Conservation (phyloP, 2,797 vertebrate genomes). For the Allobates femoralis region DNA sequence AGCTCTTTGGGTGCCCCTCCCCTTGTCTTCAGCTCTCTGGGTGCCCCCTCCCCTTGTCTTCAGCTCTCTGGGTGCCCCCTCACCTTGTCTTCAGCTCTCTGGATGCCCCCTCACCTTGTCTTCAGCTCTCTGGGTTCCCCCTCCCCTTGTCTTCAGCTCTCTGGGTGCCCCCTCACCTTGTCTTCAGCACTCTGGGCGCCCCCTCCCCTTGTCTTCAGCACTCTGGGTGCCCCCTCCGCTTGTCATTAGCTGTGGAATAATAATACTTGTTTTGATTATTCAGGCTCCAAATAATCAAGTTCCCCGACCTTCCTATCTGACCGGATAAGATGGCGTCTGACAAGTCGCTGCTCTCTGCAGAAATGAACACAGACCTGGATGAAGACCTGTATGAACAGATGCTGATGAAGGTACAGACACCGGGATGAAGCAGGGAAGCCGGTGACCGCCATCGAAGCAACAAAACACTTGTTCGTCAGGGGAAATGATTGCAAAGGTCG, state of each 20-base stretch:
- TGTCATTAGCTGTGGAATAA: too few species aligned
- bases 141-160: fast-evolving
- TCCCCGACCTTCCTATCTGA: background rate
- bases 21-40: too few species aligned
- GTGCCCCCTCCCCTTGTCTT: background rate
- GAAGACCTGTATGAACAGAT: slow-evolving; percentile 65
- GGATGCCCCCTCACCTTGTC: background rate
- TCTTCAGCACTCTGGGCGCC: too few species aligned
- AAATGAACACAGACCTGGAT: slow-evolving; percentile 56
- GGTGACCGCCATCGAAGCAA: too few species aligned
- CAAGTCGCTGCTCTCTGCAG: slow-evolving; percentile 65
- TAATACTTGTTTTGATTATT: background rate
- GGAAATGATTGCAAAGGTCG: too few species aligned
- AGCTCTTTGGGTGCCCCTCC: too few species aligned
- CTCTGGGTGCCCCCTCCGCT: too few species aligned
- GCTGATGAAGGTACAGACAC: slow-evolving; percentile 69
- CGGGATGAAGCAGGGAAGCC: too few species aligned
- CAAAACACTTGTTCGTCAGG: too few species aligned
- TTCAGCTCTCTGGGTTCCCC: too few species aligned
- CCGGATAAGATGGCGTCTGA: slow-evolving; percentile 49
- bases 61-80: background rate
- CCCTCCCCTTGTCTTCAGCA: too few species aligned
- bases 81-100: background rate
- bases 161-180: background rate
- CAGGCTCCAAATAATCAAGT: background rate